Percentiles rank a stretch among this genome's conserved stretches.
Conservation (phyloP, 1,140 invertebrate genomes). For the Drosophila triauraria region DNA sequence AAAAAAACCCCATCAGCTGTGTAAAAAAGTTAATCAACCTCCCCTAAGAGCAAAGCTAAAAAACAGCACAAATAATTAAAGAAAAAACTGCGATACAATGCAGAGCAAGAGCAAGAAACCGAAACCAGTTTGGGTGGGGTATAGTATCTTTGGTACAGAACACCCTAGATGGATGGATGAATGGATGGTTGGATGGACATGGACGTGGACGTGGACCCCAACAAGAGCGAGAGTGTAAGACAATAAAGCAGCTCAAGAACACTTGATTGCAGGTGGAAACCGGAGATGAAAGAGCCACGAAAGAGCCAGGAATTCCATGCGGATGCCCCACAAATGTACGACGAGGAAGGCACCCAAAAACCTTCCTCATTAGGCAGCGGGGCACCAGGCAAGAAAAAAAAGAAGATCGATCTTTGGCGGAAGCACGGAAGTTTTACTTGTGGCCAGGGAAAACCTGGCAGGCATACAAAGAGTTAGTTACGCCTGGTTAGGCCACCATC, state of each 20-base stretch:
- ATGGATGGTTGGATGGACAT: slow-evolving; percentile 15
- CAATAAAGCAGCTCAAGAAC: slow-evolving; percentile 68
- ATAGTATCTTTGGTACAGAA: slow-evolving; percentile 20
- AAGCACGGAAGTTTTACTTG: slow-evolving; percentile 60
- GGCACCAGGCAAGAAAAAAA: slow-evolving; percentile 1
- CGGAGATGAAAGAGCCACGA: slow-evolving; percentile 33
- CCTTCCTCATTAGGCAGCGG: slow-evolving; percentile 38
- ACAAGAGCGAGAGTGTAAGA: slow-evolving; percentile 73
- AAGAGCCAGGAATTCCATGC: slow-evolving; percentile 41
- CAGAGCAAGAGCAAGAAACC: slow-evolving; percentile 56
- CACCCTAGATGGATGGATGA: slow-evolving; percentile 21
- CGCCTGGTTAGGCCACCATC: slow-evolving; percentile 67
- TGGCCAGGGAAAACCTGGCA: slow-evolving; percentile 31
- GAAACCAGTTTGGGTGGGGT: slow-evolving; percentile 72
- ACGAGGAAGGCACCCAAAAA: slow-evolving; percentile 29
- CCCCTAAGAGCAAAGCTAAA: slow-evolving; percentile 10
- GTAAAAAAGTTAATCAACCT: slow-evolving; percentile 33
- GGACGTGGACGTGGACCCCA: slow-evolving; percentile 37
- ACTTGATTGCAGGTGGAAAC: slow-evolving; percentile 58
- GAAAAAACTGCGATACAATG: slow-evolving; percentile 48
- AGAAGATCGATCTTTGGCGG: slow-evolving; percentile 55
- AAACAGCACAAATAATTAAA: slow-evolving; percentile 59
- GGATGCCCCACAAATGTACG: slow-evolving; percentile 72
- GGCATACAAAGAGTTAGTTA: slow-evolving; percentile 59
- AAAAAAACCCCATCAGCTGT: slow-evolving; percentile 4